These are phyloP conservation scores for Eugnorisma glareosa DNA, from an alignment of 2,888 invertebrate species.

Conservation along the genomic window DNA sequence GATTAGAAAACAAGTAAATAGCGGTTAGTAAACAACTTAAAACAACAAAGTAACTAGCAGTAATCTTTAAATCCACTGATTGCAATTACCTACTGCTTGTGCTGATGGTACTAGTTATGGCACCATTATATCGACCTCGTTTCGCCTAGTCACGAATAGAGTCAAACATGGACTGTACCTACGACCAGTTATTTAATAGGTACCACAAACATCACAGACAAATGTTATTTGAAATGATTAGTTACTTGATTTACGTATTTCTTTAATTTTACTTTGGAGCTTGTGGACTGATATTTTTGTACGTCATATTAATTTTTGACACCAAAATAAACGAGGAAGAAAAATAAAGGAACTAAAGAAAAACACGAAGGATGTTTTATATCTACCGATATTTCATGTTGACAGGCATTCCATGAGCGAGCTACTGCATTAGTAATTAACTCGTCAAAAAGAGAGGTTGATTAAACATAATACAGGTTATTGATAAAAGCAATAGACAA, in stretches of 20 bases:
- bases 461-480: neutral
- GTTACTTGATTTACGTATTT: neutral
- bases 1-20: slow-evolving; percentile 8
- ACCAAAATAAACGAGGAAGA: neutral
- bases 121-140: neutral
- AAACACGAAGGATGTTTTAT: neutral
- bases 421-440: neutral
- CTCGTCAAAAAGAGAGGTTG: neutral
- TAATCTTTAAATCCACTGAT: neutral
- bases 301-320: neutral
- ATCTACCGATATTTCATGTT: neutral
- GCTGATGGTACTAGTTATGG: neutral
- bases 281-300: neutral
- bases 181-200: neutral
- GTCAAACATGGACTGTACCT: neutral
- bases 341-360: neutral
- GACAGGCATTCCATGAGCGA: neutral
- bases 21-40: neutral
- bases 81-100: slow-evolving; percentile 6
- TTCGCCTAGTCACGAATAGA: neutral
- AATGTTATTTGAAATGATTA: neutral
- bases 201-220: neutral
- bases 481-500: neutral
- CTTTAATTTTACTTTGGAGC: neutral
- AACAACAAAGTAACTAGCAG: neutral